Evolutionary conservation across 2,113 vertebrate genomes (phyloP).

Genomic region (Corythoichthys haematopterus): DNA sequence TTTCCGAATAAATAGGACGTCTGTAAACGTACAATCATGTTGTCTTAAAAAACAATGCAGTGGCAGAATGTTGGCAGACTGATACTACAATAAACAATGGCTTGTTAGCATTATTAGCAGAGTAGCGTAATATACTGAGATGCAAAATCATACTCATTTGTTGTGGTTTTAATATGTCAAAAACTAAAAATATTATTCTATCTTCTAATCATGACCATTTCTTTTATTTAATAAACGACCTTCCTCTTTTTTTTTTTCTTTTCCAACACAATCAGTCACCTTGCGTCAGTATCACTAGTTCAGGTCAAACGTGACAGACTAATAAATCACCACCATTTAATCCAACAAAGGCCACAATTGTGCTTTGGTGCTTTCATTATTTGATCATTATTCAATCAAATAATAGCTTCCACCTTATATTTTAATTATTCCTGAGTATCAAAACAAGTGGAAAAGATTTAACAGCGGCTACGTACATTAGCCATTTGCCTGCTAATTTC

Average conservation of each 20-base stretch:
- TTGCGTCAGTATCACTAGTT: neutral
- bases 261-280: slow-evolving; percentile 13
- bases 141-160: neutral
- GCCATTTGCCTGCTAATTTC: too few relatives aligned
- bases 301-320: slow-evolving; percentile 30
- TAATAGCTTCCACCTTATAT: neutral
- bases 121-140: neutral
- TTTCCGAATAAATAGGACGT: too few relatives aligned
- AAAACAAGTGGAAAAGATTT: neutral
- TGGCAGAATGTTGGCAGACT: too few relatives aligned
- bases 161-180: neutral
- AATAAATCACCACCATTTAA: slow-evolving; percentile 20
- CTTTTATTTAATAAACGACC: slow-evolving; percentile 35
- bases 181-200: neutral
- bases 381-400: neutral
- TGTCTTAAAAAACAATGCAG: too few relatives aligned
- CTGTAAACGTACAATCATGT: too few relatives aligned
- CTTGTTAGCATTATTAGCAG: neutral
- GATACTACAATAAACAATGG: neutral
- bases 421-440: neutral
- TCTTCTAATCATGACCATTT: neutral
- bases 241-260: neutral
- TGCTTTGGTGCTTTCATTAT: neutral
- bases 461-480: too few relatives aligned
- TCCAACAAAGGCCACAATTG: slow-evolving; percentile 14